These are phyloP conservation scores for Lissocephala sabroskyi DNA, from an alignment of 2,888 invertebrate genomes.

Conservation along the genomic window DNA sequence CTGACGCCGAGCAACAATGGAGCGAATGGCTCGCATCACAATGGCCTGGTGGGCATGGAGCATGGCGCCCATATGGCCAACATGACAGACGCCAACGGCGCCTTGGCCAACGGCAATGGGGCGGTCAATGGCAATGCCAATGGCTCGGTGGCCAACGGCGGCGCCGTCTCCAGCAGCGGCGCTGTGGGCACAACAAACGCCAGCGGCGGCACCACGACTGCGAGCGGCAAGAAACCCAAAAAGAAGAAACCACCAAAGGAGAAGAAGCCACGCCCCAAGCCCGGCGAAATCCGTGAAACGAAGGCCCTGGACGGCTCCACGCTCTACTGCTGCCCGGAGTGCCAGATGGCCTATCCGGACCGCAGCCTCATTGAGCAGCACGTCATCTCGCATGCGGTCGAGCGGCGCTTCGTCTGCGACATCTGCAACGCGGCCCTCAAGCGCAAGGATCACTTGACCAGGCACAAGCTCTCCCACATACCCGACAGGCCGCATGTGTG, in stretches of 20 bases:
- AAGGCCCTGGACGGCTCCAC: slow-evolving; percentile 86
- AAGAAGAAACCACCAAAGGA: slow-evolving; percentile 78
- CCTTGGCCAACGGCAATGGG: slow-evolving; percentile 42
- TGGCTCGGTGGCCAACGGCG: slow-evolving; percentile 48
- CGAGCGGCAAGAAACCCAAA: slow-evolving; percentile 72
- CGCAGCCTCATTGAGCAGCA: slow-evolving; percentile 88
- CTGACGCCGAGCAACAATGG: slow-evolving; percentile 61
- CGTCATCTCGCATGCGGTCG: slow-evolving; percentile 88
- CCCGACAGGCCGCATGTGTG: slow-evolving; percentile 91
- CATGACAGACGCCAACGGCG: slow-evolving; percentile 61
- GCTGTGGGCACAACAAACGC: slow-evolving; percentile 68
- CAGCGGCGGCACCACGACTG: slow-evolving; percentile 71
- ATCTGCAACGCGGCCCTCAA: slow-evolving; percentile 91
- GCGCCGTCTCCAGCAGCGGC: slow-evolving; percentile 71
- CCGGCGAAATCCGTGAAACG: slow-evolving; percentile 73
- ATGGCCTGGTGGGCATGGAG: slow-evolving; percentile 68
- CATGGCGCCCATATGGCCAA: slow-evolving; percentile 64
- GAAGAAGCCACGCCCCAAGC: slow-evolving; percentile 85
- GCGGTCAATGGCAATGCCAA: slow-evolving; percentile 47
- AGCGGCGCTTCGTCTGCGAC: slow-evolving; percentile 88
- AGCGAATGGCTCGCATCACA: slow-evolving; percentile 57
- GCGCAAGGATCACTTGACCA: slow-evolving; percentile 88
- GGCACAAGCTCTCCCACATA: slow-evolving; percentile 91
- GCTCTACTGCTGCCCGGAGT: slow-evolving; percentile 89
- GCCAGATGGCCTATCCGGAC: slow-evolving; percentile 92